These are phyloP conservation scores for Chaetura pelagica DNA, from an alignment of 2,113 vertebrate species.

Conservation along the genomic window DNA sequence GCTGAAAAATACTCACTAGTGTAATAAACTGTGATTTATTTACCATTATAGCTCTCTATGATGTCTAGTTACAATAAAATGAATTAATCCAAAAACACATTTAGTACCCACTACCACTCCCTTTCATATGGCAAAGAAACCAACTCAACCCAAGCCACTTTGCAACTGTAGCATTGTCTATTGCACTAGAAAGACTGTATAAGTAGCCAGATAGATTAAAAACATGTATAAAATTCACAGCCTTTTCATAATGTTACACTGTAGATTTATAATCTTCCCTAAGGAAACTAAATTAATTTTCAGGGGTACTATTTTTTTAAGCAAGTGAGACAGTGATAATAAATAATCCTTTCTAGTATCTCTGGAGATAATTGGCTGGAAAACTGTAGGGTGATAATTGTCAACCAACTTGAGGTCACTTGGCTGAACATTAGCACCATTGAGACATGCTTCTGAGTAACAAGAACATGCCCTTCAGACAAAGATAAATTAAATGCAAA, in stretches of 20 bases:
- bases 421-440: constrained; percentile 45
- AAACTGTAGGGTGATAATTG: constrained; percentile 59
- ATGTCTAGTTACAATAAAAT: not conserved
- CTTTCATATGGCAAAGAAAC: not conserved
- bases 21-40: not conserved
- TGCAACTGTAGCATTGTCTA: not conserved
- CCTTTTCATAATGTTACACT: constrained; percentile 20
- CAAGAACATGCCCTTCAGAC: constrained; percentile 61
- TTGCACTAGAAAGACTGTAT: not conserved
- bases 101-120: not conserved
- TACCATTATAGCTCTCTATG: not conserved
- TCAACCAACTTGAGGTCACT: constrained; percentile 67
- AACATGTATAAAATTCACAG: not conserved
- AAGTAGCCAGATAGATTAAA: constrained; percentile 40
- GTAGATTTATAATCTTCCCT: constrained; percentile 48
- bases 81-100: not conserved
- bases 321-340: constrained; percentile 32
- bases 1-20: not conserved
- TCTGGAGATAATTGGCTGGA: constrained; percentile 63
- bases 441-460: constrained; percentile 62
- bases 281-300: constrained; percentile 72
- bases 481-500: constrained; percentile 72
- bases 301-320: constrained; percentile 3
- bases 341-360: constrained; percentile 54
- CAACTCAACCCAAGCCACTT: not conserved